A percentile compares a stretch with the other conserved stretches of the same genome.
Conservation (phyloP, 2,797 vertebrate species). For the Scolopax bukidnonensis region DNA sequence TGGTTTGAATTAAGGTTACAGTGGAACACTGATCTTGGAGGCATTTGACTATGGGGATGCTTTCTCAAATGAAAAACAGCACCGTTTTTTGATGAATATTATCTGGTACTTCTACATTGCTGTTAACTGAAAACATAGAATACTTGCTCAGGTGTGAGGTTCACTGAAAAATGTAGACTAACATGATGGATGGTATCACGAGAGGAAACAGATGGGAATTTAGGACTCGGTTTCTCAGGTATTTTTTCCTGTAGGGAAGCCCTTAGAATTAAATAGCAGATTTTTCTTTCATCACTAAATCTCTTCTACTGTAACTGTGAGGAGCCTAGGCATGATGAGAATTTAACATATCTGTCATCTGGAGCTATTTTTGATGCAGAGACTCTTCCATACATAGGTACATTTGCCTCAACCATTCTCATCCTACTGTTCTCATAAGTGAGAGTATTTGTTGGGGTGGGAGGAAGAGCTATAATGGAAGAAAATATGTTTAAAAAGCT, state of each 20-base stretch:
- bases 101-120: conserved; percentile 44
- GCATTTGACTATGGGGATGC: not conserved
- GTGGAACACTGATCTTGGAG: conserved; percentile 9
- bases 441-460: not conserved
- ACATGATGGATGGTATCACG: not conserved
- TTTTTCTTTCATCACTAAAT: conserved; percentile 18
- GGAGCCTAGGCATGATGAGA: conserved; percentile 1
- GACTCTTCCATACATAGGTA: conserved; percentile 54
- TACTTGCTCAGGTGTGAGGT: conserved; percentile 21
- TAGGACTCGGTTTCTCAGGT: not conserved
- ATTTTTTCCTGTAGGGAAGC: not conserved
- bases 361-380: conserved; percentile 36
- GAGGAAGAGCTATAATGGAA: conserved; percentile 16
- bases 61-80: conserved; percentile 63
- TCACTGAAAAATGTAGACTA: not conserved
- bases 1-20: conserved; percentile 52
- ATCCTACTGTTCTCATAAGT: not conserved
- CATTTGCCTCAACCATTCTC: not conserved
- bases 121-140: conserved; percentile 63
- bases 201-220: not conserved
- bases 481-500: conserved; percentile 9
- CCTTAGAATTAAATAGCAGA: not conserved
- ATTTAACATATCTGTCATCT: conserved; percentile 37
- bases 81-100: conserved; percentile 45
- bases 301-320: not conserved